Percentiles rank a stretch among this genome's conserved stretches.
Evolutionary conservation across 1,140 invertebrate genomes (phyloP).

Genomic region (Drosophila orena): DNA sequence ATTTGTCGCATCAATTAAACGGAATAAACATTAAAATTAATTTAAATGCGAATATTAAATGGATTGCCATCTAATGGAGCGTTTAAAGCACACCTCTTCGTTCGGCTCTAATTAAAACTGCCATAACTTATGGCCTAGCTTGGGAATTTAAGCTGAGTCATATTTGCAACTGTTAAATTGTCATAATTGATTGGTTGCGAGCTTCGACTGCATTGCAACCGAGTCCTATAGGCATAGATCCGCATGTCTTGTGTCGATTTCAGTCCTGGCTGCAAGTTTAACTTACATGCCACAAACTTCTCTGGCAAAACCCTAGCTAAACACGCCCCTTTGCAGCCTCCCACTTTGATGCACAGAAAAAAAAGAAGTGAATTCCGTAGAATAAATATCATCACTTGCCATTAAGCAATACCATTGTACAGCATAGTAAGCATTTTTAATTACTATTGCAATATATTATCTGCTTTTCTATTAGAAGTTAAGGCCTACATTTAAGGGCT

Average conservation of each 20-base stretch:
- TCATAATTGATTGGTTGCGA: slow-evolving; percentile 6
- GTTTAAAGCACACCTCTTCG: slow-evolving; percentile 4
- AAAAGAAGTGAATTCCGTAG: neutral
- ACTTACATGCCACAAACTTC: slow-evolving; percentile 24
- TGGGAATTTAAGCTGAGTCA: neutral
- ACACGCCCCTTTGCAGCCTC: neutral
- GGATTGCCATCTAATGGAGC: slow-evolving; percentile 31
- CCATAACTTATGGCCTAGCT: slow-evolving; percentile 17
- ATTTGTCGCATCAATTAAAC: slow-evolving; percentile 45
- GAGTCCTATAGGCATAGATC: neutral
- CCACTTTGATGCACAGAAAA: neutral
- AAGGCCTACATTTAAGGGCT: too few relatives aligned
- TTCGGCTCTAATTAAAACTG: slow-evolving; percentile 20
- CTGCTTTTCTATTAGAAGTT: too few relatives aligned
- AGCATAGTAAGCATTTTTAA: too few relatives aligned
- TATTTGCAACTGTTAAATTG: neutral
- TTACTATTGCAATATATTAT: too few relatives aligned
- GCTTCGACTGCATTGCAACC: neutral
- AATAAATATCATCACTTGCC: neutral
- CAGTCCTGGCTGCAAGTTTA: slow-evolving; percentile 20
- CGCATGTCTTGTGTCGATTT: slow-evolving; percentile 8
- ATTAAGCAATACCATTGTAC: too few relatives aligned
- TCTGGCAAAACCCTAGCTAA: neutral
- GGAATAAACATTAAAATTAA: slow-evolving; percentile 45
- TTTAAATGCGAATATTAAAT: slow-evolving; percentile 40